Base-by-base conservation (phyloP, 2,888 invertebrate genomes). In the Metellina segmentata region DNA sequence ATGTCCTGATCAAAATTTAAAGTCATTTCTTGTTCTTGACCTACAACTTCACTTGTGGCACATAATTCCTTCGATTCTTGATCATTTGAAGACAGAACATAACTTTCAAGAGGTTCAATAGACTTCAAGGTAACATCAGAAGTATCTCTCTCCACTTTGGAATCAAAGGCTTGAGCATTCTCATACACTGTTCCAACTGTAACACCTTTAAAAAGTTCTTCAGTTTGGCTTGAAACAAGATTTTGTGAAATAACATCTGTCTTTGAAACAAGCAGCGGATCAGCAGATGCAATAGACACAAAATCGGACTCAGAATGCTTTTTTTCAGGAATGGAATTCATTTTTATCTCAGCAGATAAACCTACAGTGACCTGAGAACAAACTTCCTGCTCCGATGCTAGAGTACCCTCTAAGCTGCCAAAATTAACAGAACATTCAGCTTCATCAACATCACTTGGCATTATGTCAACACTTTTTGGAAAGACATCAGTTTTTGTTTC, bases 381-480 rank as follows among this genome's bases (percentile, higher is more conserved):
- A 20, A 34, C 85, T 34, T 85, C 74, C 51, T 61, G 53, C 52
- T 75, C 74, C 19, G 74, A 75, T 85, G 85, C 61, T 19, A 48
- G 34, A 52, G 74, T 75, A 52, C 53, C 52, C n/a, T 53, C 61
- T 61, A 52, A 53, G 85, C 16, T 85, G 85, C 85, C 85, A 85
- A 85, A 85, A 85, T 85, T 85, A 85, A 72, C 75, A 74, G 74
- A 48, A 85, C 85, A 85, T 85, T 75, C 85, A 85, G 85, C 53
- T 53, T 52, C 75, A 85, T 53, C 74, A 74, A 85, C 85, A 72
- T 85, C 85, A 83, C 83, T 85, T 85, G 85, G 85, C 85, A 85
- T 48, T n/a, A 8, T 34, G 9, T 85, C 85, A 85, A 72, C 34
- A 74, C 34, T 53, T 75, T 75, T 85, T 85, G 85, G 85, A 75